A percentile compares a stretch with the other conserved stretches of the same genome.
Conservation (phyloP, 2,113 vertebrate genomes). For the Carassius carassius region DNA sequence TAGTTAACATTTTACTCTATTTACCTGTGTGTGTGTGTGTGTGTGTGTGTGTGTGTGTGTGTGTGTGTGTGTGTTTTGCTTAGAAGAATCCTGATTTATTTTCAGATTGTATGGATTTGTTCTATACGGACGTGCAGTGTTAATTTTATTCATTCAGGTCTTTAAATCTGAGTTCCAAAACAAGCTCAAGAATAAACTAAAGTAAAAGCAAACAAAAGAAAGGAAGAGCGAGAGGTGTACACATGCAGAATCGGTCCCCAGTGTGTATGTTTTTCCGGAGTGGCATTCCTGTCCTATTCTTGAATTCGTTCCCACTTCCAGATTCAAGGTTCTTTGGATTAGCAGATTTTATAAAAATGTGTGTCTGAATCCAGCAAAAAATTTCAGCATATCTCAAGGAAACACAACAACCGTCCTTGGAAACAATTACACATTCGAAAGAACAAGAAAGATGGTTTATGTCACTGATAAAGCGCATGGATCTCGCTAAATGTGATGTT, state of each 20-base stretch:
- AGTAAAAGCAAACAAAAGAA: background rate
- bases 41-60: no score
- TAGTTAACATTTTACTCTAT: no score
- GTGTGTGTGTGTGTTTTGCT: no score
- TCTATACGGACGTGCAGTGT: background rate
- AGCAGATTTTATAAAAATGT: constrained; percentile 59
- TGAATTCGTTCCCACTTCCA: constrained; percentile 63
- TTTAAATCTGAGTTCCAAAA: background rate
- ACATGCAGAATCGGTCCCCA: constrained; percentile 32
- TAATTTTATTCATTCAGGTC: background rate
- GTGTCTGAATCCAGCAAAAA: background rate
- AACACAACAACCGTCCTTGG: background rate
- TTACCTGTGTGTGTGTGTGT: no score
- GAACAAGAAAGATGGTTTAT: background rate
- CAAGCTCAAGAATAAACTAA: background rate
- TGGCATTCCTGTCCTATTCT: constrained; percentile 40
- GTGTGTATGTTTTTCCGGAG: constrained; percentile 16
- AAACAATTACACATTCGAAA: background rate
- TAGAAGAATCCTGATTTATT: no score
- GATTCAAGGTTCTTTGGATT: constrained; percentile 59
- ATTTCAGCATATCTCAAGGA: background rate
- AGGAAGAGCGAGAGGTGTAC: background rate
- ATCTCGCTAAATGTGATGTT: background rate
- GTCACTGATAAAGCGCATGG: background rate
- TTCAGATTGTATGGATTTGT: background rate